Percentiles rank a stretch among this genome's conserved stretches.
phyloP scores from a whole-genome alignment of 2,888 invertebrate genomes.

The Tetrapedia diversipes region DNA sequence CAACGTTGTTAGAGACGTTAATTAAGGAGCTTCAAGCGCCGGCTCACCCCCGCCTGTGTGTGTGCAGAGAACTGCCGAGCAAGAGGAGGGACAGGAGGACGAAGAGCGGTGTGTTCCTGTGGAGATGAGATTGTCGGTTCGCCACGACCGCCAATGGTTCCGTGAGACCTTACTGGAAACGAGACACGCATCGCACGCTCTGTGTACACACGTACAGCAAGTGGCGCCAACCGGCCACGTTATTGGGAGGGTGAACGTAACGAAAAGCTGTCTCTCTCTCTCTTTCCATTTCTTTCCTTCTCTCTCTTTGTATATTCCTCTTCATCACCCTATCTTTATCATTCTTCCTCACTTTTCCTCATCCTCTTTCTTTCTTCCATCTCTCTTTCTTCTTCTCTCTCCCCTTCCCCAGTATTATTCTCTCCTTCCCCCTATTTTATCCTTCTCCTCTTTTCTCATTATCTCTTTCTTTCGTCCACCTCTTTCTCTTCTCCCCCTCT shows the following conservation, averaged over 20 bases:
- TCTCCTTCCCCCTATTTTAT: no score
- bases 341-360: no score
- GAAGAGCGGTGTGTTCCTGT: slow-evolving; percentile 53
- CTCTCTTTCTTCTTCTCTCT: no score
- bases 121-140: slow-evolving; percentile 64
- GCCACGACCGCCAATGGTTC: slow-evolving; percentile 50
- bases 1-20: slow-evolving; percentile 65
- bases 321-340: no score
- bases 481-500: no score
- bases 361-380: no score
- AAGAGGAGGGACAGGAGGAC: slow-evolving; percentile 13
- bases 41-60: slow-evolving; percentile 10
- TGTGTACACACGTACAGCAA: slow-evolving; percentile 5
- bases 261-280: slow-evolving; percentile 50
- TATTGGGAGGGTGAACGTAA: slow-evolving; percentile 35
- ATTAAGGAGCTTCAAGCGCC: slow-evolving; percentile 63
- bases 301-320: no score
- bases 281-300: no score
- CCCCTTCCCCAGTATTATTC: no score
- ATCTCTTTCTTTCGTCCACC: no score
- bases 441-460: no score
- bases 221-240: neutral
- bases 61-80: no score
- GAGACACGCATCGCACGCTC: slow-evolving; percentile 38
- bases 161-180: slow-evolving; percentile 25